phyloP scores from a whole-genome alignment of 2,797 vertebrate genomes.

The Bradypodion pumilum region DNA sequence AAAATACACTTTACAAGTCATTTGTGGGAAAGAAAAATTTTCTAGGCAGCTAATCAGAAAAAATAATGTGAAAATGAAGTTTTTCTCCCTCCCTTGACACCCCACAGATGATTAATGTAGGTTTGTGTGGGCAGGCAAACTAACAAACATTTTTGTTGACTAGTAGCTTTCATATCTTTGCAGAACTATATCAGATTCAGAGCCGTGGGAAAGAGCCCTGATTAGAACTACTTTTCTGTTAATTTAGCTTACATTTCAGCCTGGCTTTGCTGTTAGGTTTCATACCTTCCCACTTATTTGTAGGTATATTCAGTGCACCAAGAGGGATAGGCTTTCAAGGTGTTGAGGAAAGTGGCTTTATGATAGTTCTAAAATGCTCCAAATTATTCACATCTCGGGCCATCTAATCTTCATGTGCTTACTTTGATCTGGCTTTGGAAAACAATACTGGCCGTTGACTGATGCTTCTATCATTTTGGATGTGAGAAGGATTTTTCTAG shows the following conservation, averaged over 20 bases:
- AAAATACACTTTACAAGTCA: neutral
- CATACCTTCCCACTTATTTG: neutral
- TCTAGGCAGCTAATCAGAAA: neutral
- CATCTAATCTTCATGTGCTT: neutral
- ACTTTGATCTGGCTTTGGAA: neutral
- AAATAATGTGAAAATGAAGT: neutral
- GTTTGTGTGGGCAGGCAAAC: neutral
- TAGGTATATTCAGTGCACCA: neutral
- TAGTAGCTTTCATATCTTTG: neutral
- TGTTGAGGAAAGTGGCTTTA: too few relatives aligned
- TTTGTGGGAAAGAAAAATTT: neutral
- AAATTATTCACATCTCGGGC: too few relatives aligned
- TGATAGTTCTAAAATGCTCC: too few relatives aligned
- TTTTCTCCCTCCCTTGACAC: neutral
- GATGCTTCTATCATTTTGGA: too few relatives aligned
- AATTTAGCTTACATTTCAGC: neutral
- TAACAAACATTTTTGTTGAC: conserved; percentile 2
- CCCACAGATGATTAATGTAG: neutral
- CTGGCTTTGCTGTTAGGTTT: neutral
- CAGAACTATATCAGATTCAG: neutral
- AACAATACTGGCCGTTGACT: neutral
- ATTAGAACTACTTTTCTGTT: neutral
- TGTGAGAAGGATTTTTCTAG: neutral
- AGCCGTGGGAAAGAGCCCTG: neutral
- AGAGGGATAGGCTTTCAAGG: too few relatives aligned